Base-by-base conservation (phyloP, 1,140 invertebrate species). In the Apis florea region DNA sequence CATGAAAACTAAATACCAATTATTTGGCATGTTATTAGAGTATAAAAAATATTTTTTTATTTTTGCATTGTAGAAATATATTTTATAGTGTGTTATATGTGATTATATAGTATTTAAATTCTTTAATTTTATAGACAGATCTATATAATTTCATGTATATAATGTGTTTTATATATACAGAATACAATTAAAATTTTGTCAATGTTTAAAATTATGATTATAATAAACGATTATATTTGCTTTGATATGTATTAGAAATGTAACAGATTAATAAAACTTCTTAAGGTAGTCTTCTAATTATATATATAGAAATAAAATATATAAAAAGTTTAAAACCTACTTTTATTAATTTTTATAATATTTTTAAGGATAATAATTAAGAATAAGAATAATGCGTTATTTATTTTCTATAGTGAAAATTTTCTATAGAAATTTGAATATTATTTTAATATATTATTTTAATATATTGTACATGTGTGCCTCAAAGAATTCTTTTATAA, bases 401-500 rank as follows among this genome's bases (percentile, higher is more conserved):
- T n/a, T 19, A 73, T 31, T 67, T 19, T 54, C 54, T 54, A 31
- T 9, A 19, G 17, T 77, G 64, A 21, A 49, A 40, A 68, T 9
- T 82, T 40, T 40, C 4, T 40, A 40, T 40, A 40, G 31, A 40
- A n/a, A n/a, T 79, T 31, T 79, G 61, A 4, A n/a, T n/a, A n/a
- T n/a, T n/a, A n/a, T n/a, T n/a, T n/a, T n/a, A n/a, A 54, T 80
- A 47, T 54, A 40, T 73, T 47, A 72, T 66, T 24, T 66, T 26
- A 67, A 12, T 51, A 6, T 61, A 15, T 77, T 85, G 85, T 83
- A 83, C 53, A 71, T 47, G 56, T 87, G 86, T 87, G 85, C 86
- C 83, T 87, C 85, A 87, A 87, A 87, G 85, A 84, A 72, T 24
- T 53, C 53, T 21, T 49, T 12, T 26, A 56, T 75, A 15, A 66